Base-by-base conservation (phyloP, 2,888 invertebrate genomes). In the Choreutis nemorana region DNA sequence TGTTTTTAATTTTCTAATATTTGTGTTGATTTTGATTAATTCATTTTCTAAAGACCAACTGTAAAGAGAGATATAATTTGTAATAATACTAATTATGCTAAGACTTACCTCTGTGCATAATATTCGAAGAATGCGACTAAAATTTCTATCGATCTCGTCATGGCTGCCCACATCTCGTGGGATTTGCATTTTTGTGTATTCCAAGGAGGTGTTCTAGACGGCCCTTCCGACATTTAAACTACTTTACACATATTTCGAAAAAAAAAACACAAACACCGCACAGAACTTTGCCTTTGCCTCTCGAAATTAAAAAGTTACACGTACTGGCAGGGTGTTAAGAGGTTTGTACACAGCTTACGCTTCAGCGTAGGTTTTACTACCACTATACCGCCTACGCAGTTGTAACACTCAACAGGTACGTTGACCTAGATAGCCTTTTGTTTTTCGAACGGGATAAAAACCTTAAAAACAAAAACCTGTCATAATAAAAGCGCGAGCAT, bases 51-150 rank as follows among this genome's bases (percentile, higher is more conserved):
- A n/a, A n/a, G n/a, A n/a, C n/a, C n/a, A n/a, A n/a, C n/a, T n/a
- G n/a, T n/a, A n/a, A n/a, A n/a, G n/a, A n/a, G n/a, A n/a, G n/a
- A n/a, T n/a, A n/a, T n/a, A n/a, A n/a, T n/a, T n/a, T n/a, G n/a
- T n/a, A n/a, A n/a, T n/a, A n/a, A n/a, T n/a, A n/a, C n/a, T n/a
- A n/a, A n/a, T n/a, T n/a, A n/a, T n/a, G n/a, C n/a, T n/a, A n/a
- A n/a, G n/a, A 40, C 68, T 82, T 81, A 87, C 87, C 87, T 87
- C 51, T 87, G 83, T 35, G 87, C 85, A 73, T 90, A 90, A 62
- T 89, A 90, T 63, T 90, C 90, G 82, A 90, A 88, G 81, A 90
- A 87, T 30, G 89, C 89, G 39, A 89, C 89, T 55, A 90, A 82
- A 57, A 90, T 88, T 78, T 90, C 90, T 63, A 90, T 83, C 37